These are phyloP conservation scores for Plagodis dolabraria DNA, from an alignment of 2,888 invertebrate species.

Conservation along the genomic window DNA sequence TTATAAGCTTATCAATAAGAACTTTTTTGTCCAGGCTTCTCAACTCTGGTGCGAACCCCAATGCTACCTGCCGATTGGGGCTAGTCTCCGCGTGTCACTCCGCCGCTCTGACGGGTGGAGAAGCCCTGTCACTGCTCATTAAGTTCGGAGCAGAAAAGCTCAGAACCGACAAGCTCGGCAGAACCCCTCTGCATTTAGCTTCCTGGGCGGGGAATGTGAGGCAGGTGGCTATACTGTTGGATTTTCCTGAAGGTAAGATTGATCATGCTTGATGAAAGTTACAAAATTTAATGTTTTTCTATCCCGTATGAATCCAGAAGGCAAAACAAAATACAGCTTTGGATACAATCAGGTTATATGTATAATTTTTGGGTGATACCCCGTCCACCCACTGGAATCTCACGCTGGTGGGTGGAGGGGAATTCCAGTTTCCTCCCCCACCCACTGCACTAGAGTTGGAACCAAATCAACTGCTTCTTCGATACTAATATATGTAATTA, in stretches of 20 bases:
- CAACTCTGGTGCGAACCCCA: conserved; percentile 75
- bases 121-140: conserved; percentile 67
- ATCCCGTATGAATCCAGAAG: no score
- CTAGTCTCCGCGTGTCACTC: conserved; percentile 76
- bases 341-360: no score
- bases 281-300: no score
- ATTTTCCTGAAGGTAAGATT: conserved; percentile 70
- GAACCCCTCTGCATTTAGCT: conserved; percentile 79
- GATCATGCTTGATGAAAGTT: no score
- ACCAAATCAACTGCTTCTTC: no score
- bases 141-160: conserved; percentile 73
- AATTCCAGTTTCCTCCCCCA: no score
- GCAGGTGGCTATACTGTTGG: conserved; percentile 71
- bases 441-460: no score
- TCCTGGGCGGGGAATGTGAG: conserved; percentile 74
- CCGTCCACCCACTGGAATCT: no score
- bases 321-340: no score
- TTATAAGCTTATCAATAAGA: neutral
- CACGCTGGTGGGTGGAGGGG: no score
- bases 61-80: conserved; percentile 76
- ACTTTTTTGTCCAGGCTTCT: conserved; percentile 59
- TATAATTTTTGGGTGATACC: no score
- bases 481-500: no score
- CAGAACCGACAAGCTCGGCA: conserved; percentile 69
- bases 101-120: conserved; percentile 71